Evolutionary conservation across 2,888 invertebrate genomes (phyloP), one percentile per base, ranked within the genome.

Genomic region (Sicus ferrugineus): DNA sequence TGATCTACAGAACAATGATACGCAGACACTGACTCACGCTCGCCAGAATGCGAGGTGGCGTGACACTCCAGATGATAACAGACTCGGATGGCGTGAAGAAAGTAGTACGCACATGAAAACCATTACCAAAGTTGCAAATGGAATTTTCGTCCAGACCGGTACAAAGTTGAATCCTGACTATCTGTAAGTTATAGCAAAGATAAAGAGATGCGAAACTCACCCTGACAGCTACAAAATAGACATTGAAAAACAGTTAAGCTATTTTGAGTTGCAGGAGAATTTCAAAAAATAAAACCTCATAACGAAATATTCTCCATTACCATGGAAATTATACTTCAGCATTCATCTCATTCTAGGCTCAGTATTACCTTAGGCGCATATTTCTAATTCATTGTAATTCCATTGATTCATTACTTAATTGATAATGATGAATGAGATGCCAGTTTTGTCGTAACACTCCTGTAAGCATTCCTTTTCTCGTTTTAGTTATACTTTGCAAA

Each of bases 121-220:
- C 75, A 73, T 75, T 52, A 81, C 86, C 11, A 81, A 82, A 61
- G 83, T 89, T n/a, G 89, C 89, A 2, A 88, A 87, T 62, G 90
- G 88, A 0, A 77, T 90, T 16, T 90, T 90, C 72, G 82, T 89
- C 0, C 89, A 90, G 83, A 78, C 85, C 23, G 87, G 86, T 30
- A 89, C 85, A 75, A 86, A 87, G 0, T 86, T 90, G 31, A 85
- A 89, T 67, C 81, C 83, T 0, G 81, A 87, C 67, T 90, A 89
- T 77, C 83, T 79, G 81, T 82, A 62, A 76, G 79, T 63, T 46
- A n/a, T 59, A 30, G 28, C 34, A 11, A 34, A 11, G 34, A 34
- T 34, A 7, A 7, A 34, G 34, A 34, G 34, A 34, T 11, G 5
- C 34, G 34, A 34, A 34, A 34, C 11, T 34, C 34, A n/a, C n/a